Evolutionary conservation across 1,140 invertebrate species (phyloP).

Genomic region (Caerostris darwini): DNA sequence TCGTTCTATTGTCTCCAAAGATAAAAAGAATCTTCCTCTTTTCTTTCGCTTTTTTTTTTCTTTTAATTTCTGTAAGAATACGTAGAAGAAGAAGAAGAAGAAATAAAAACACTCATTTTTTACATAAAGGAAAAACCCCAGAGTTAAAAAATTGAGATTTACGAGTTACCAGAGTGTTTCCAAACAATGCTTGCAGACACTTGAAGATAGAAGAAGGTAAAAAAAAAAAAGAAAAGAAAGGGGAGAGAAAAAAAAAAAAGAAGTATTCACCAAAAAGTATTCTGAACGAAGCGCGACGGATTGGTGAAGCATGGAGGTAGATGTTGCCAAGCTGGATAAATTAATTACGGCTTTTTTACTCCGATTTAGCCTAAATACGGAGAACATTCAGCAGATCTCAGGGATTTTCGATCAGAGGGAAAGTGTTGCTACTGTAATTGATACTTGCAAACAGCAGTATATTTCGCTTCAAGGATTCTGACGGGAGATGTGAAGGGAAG

Average conservation of each 20-base stretch:
- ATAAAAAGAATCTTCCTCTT: not conserved
- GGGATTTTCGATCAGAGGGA: not conserved
- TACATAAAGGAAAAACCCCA: not conserved
- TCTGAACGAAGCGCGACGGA: not conserved
- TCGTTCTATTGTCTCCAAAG: not conserved
- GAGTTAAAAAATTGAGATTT: not conserved
- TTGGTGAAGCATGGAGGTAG: slow-evolving; percentile 25
- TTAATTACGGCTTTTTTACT: slow-evolving; percentile 14
- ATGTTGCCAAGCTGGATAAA: slow-evolving; percentile 6
- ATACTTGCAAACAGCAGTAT: not conserved
- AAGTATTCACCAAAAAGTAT: not conserved
- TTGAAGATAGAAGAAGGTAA: not conserved
- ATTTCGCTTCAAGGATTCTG: not conserved
- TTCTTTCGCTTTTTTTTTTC: not conserved
- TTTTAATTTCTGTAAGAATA: not conserved
- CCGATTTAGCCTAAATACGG: not conserved
- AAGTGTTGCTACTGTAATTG: not conserved
- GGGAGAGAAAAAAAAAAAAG: not conserved
- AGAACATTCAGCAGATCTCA: not conserved
- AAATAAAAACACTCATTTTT: not conserved
- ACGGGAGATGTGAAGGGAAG: not conserved
- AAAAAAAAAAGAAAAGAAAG: not conserved
- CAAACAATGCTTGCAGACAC: not conserved
- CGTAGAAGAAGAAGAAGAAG: not conserved
- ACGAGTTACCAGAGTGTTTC: not conserved